Evolutionary conservation across 2,797 vertebrate species (phyloP), one percentile per base, ranked within the genome.

Genomic region (Oreortyx pictus): DNA sequence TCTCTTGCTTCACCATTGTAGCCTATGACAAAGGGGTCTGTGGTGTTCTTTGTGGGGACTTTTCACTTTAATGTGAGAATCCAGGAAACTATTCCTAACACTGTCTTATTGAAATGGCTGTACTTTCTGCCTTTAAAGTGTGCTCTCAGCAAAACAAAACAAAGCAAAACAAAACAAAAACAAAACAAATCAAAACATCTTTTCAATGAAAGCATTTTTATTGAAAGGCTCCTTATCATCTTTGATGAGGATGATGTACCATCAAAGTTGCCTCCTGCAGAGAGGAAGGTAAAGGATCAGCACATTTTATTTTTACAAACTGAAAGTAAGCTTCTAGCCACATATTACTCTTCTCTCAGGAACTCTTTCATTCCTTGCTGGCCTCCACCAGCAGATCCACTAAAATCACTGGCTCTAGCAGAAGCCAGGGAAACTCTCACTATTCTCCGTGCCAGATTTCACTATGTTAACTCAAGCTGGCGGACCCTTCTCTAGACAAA

Each of bases 21-120:
- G 62, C n/a, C 18, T 76, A n/a, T 37, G 35, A 79, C 8, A 29
- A 64, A 3, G 23, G 60, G 27, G 33, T 41, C 19, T 43, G 12
- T 6, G 3, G 11, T 39, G 6, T 13, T 77, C 52, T 14, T 31
- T 7, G 4, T 41, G 11, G 20, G 3, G 0, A 0, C 49, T 44
- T 23, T n/a, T 54, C 4, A 3, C 39, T 86, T 35, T 59, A 31
- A 94, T 80, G 43, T 17, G 4, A 90, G 68, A 56, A 88, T 49
- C 27, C 44, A 64, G 31, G 23, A 82, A 77, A 67, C 5, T 57
- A 81, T 88, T 74, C 25, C 22, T 67, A 44, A 84, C 24, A 61
- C 37, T 56, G 27, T 35, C 6, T 52, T 85, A 41, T n/a, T 66
- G 29, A 86, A 76, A 22, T 54, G 9, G 5, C 13, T 72, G 4